These are phyloP conservation scores for Ptilonorhynchus violaceus DNA, from an alignment of 2,113 vertebrate species.

Conservation along the genomic window DNA sequence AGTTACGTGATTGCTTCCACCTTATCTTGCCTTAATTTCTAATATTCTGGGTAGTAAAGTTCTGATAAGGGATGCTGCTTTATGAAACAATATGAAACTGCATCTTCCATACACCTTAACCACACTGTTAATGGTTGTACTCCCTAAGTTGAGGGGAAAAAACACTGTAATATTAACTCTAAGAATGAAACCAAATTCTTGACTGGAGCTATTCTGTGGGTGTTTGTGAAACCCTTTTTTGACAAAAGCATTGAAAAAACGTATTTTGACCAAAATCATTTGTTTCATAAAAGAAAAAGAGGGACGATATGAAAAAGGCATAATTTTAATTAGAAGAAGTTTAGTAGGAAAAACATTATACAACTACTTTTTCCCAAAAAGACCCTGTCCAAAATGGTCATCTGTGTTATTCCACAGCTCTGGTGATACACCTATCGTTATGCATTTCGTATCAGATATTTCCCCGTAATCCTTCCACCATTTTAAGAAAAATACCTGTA, in stretches of 20 bases:
- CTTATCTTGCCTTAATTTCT: neutral
- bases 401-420: neutral
- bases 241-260: neutral
- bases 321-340: neutral
- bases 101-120: neutral
- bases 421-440: neutral
- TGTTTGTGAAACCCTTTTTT: neutral
- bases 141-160: neutral
- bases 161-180: neutral
- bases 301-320: neutral
- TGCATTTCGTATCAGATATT: neutral
- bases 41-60: neutral
- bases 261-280: neutral
- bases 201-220: neutral
- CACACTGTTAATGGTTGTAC: rapidly evolving
- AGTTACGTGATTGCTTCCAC: neutral
- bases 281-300: neutral
- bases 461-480: neutral
- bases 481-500: neutral
- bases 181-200: neutral
- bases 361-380: neutral
- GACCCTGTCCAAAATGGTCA: neutral
- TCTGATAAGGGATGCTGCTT: neutral
- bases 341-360: neutral
- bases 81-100: neutral